These are phyloP conservation scores for Pecten maximus DNA, from an alignment of 2,888 invertebrate genomes.

Conservation along the genomic window DNA sequence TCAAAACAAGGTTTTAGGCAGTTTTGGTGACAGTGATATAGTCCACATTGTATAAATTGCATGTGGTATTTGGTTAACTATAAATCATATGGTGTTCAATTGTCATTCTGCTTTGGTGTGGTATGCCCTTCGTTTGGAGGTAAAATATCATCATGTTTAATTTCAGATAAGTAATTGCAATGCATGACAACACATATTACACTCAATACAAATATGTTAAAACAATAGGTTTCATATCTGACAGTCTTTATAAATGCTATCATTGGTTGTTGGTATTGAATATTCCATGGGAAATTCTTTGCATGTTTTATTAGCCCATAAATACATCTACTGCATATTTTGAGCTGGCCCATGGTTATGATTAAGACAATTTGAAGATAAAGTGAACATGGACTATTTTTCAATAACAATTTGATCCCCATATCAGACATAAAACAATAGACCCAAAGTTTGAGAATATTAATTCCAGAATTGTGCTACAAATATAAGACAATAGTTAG, in stretches of 20 bases:
- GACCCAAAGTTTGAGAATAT: too few species aligned
- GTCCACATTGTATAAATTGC: neutral
- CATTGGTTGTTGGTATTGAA: neutral
- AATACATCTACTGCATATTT: neutral
- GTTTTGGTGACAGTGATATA: neutral
- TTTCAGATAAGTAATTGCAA: neutral
- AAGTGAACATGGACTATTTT: neutral
- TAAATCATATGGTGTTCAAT: neutral
- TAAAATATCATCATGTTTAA: neutral
- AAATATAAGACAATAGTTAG: too few species aligned
- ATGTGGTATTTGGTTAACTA: neutral
- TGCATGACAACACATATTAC: neutral
- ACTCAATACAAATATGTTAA: neutral
- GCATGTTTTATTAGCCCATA: constrained; percentile 5
- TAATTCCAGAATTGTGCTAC: neutral
- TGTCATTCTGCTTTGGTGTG: neutral
- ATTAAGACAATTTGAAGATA: neutral
- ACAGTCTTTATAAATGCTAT: neutral
- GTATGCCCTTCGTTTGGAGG: neutral
- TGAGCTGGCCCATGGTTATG: neutral
- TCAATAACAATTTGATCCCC: neutral
- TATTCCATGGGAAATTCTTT: neutral
- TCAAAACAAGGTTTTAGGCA: neutral
- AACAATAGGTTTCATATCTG: neutral
- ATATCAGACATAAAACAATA: neutral